Evolutionary conservation across 2,888 invertebrate species (phyloP).

Genomic region (Odontocolon sp.): DNA sequence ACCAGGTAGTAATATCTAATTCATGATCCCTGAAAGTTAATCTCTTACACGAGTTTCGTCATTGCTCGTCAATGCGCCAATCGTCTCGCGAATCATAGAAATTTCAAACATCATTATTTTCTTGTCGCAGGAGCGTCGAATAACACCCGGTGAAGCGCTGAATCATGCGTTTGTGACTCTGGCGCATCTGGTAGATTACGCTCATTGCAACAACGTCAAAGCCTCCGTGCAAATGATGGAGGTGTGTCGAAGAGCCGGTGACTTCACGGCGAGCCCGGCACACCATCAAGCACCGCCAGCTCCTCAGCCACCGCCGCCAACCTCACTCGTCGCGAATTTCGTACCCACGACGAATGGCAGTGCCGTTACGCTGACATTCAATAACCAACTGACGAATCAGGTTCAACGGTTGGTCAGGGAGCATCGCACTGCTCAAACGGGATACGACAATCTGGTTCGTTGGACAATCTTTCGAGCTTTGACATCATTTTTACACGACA

Average conservation of each 20-base stretch:
- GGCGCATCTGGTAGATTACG: conserved; percentile 96
- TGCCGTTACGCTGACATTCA: conserved; percentile 95
- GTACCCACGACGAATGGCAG: conserved; percentile 90
- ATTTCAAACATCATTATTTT: neutral
- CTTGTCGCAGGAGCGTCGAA: conserved; percentile 89
- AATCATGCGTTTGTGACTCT: conserved; percentile 97
- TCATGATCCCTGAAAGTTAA: conserved; percentile 58
- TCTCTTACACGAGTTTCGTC: neutral
- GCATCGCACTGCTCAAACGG: conserved; percentile 84
- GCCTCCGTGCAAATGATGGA: conserved; percentile 99
- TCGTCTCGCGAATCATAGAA: neutral
- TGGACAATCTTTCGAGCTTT: neutral
- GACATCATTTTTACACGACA: too few species aligned
- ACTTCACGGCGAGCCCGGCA: conserved; percentile 79
- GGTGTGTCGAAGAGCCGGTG: conserved; percentile 83
- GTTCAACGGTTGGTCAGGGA: conserved; percentile 88
- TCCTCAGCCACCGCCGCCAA: conserved; percentile 81
- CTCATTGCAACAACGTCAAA: conserved; percentile 98
- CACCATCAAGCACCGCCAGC: conserved; percentile 83
- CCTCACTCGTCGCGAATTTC: conserved; percentile 88
- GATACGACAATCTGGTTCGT: conserved; percentile 88
- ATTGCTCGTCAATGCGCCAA: neutral
- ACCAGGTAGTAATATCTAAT: conserved; percentile 88
- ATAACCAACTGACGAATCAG: conserved; percentile 91
- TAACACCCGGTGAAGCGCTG: conserved; percentile 97